These are phyloP conservation scores for Dendrolimus punctatus DNA, from an alignment of 1,140 invertebrate genomes.

Conservation along the genomic window DNA sequence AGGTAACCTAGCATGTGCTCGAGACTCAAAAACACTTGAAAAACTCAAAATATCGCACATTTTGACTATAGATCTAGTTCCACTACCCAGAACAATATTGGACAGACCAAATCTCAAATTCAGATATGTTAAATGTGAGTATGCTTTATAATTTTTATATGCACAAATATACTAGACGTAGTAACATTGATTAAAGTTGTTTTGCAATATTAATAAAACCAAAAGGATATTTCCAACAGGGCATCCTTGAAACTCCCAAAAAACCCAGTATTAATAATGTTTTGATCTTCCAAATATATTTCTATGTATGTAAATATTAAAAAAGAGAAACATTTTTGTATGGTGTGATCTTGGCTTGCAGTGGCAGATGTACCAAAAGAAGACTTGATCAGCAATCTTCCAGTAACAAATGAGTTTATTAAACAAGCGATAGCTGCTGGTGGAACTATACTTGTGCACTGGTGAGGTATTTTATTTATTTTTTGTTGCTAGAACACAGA, in stretches of 20 bases:
- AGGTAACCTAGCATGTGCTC: slow-evolving; percentile 86
- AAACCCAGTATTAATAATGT: too few species aligned
- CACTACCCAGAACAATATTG: slow-evolving; percentile 81
- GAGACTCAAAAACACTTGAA: slow-evolving; percentile 78
- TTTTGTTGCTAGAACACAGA: not conserved
- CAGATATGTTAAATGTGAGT: slow-evolving; percentile 83
- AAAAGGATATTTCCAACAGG: too few species aligned
- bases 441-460: slow-evolving; percentile 84
- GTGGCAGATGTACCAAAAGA: slow-evolving; percentile 87
- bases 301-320: not conserved
- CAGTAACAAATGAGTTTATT: slow-evolving; percentile 83
- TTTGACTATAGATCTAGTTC: slow-evolving; percentile 86
- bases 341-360: slow-evolving; percentile 31
- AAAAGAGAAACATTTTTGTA: not conserved
- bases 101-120: slow-evolving; percentile 77
- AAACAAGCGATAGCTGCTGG: slow-evolving; percentile 69
- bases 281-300: not conserved
- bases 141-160: slow-evolving; percentile 5
- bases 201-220: too few species aligned
- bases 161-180: too few species aligned
- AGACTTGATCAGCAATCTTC: slow-evolving; percentile 84
- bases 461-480: slow-evolving; percentile 64
- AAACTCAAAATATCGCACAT: slow-evolving; percentile 82
- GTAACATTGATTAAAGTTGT: too few species aligned
- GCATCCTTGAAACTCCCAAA: too few species aligned